A percentile compares a stretch with the other conserved stretches of the same genome.
These are phyloP conservation scores for Intellagama lesueurii DNA, from an alignment of 2,797 vertebrate species.

Conservation along the genomic window DNA sequence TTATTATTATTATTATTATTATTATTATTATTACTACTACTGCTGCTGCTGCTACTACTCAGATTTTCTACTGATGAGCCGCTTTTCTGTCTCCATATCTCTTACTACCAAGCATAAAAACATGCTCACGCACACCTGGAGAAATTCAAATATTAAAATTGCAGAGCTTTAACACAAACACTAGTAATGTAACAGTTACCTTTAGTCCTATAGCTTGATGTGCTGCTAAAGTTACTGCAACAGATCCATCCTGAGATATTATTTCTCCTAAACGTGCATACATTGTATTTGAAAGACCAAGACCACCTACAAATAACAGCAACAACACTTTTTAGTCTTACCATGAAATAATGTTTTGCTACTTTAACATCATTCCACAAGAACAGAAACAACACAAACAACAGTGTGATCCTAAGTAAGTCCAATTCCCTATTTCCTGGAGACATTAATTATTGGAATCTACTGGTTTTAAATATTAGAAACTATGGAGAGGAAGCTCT, in stretches of 20 bases:
- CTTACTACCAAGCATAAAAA: neutral
- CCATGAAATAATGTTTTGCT: neutral
- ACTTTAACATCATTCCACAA: neutral
- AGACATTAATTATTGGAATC: neutral
- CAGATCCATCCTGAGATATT: constrained; percentile 85
- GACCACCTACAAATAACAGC: constrained; percentile 81
- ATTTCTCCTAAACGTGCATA: constrained; percentile 93
- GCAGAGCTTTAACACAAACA: neutral
- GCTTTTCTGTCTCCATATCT: neutral
- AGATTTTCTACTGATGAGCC: neutral
- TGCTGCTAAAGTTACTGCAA: constrained; percentile 92
- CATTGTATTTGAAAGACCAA: constrained; percentile 94
- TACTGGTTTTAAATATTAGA: neutral
- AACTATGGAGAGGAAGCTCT: no score
- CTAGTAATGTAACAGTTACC: constrained; percentile 74
- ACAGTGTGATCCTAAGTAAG: neutral
- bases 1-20: no score
- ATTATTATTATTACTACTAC: no score
- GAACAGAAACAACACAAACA: constrained; percentile 8
- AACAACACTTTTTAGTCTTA: neutral
- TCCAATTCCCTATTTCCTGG: neutral
- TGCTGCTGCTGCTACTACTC: no score
- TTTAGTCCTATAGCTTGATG: constrained; percentile 98
- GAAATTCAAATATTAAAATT: neutral
- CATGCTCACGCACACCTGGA: neutral